Evolutionary conservation across 1,140 invertebrate genomes (phyloP).

Genomic region (Drosophila dunni): DNA sequence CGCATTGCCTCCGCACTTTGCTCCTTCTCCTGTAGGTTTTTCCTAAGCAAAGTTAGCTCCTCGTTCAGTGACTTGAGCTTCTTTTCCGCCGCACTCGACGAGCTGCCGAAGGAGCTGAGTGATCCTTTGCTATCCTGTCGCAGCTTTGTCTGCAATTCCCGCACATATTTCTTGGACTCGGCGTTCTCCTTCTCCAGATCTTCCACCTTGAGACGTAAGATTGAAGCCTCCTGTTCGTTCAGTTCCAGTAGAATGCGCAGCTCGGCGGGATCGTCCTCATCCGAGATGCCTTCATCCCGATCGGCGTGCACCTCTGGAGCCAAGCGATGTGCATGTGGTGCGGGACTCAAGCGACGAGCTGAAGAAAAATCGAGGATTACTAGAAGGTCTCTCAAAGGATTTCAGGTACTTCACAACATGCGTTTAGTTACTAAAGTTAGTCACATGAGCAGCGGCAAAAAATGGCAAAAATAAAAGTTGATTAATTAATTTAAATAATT

Average conservation of each 20-base stretch:
- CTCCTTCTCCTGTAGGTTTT: constrained; percentile 93
- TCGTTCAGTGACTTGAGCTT: constrained; percentile 90
- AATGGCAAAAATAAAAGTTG: constrained; percentile 73
- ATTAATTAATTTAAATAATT: constrained; percentile 35
- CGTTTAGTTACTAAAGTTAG: constrained; percentile 20
- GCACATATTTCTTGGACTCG: constrained; percentile 90
- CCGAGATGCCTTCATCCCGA: constrained; percentile 90
- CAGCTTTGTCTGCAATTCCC: constrained; percentile 91
- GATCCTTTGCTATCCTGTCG: constrained; percentile 72
- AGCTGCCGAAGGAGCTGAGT: constrained; percentile 52
- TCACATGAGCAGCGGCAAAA: constrained; percentile 80
- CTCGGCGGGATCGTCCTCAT: constrained; percentile 91
- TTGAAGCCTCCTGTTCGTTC: constrained; percentile 94
- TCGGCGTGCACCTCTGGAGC: constrained; percentile 88
- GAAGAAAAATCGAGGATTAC: background rate
- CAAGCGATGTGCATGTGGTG: constrained; percentile 87
- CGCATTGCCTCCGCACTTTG: constrained; percentile 91
- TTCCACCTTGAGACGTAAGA: constrained; percentile 92
- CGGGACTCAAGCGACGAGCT: constrained; percentile 89
- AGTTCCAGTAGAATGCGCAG: constrained; percentile 92
- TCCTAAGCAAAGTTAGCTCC: constrained; percentile 89
- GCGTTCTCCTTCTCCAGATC: constrained; percentile 93
- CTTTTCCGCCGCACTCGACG: constrained; percentile 86
- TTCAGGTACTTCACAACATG: background rate
- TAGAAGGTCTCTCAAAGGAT: background rate